Evolutionary conservation across 2,113 vertebrate genomes (phyloP).

Genomic region (Centrocercus urophasianus): DNA sequence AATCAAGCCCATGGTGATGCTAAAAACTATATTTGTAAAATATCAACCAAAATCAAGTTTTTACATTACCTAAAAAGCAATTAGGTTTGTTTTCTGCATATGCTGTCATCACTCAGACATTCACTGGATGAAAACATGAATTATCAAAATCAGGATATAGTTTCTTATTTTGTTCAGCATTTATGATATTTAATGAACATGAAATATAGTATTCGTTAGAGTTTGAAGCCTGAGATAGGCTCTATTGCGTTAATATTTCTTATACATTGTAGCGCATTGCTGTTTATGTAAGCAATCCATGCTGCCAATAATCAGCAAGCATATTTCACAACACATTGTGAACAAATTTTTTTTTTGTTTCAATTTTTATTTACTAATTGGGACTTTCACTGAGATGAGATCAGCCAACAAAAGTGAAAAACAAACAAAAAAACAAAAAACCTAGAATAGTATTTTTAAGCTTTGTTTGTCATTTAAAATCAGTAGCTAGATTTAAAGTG

Average conservation of each 20-base stretch:
- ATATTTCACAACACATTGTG: neutral
- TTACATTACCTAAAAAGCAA: neutral
- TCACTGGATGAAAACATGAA: neutral
- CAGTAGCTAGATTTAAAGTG: neutral
- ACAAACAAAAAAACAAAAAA: neutral
- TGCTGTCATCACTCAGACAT: neutral
- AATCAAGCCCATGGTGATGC: neutral
- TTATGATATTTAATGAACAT: neutral
- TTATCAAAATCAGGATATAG: neutral
- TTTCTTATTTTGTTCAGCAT: neutral
- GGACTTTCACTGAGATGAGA: neutral
- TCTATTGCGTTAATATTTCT: neutral
- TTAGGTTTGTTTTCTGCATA: neutral
- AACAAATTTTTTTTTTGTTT: neutral
- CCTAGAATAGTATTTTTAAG: neutral
- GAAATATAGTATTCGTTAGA: neutral
- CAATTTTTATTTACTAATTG: neutral
- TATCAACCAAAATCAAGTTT: neutral
- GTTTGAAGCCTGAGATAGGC: neutral
- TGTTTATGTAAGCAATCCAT: neutral
- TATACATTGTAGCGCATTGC: neutral
- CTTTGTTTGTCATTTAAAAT: neutral
- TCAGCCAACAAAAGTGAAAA: neutral
- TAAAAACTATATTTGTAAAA: neutral
- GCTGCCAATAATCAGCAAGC: neutral